Percentiles rank a stretch among this genome's conserved stretches.
Evolutionary conservation across 2,797 vertebrate species (phyloP).

Genomic region (Notolabrus celidotus): DNA sequence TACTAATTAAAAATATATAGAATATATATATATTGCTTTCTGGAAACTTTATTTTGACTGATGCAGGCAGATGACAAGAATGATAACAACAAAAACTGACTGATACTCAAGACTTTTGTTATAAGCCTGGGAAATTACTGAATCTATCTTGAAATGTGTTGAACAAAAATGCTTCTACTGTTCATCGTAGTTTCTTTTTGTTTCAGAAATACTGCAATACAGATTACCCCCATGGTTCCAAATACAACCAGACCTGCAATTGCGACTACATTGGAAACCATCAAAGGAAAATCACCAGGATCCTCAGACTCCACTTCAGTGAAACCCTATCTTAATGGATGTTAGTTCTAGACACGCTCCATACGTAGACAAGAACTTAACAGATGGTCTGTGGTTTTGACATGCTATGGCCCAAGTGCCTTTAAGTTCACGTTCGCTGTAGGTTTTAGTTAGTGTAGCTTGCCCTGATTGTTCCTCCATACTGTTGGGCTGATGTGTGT

Average conservation of each 20-base stretch:
- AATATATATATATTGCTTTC: too few relatives aligned
- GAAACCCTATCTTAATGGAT: too few relatives aligned
- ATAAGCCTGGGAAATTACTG: background rate
- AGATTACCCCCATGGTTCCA: background rate
- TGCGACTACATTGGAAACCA: background rate
- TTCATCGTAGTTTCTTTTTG: background rate
- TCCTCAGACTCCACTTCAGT: too few relatives aligned
- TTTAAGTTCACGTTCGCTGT: background rate
- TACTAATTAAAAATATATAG: too few relatives aligned
- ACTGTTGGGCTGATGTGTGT: background rate
- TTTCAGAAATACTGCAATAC: fast-evolving
- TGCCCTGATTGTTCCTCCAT: background rate
- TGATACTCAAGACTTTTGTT: background rate
- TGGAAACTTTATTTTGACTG: background rate
- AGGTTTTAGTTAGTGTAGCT: too few relatives aligned
- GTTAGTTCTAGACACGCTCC: constrained; percentile 30
- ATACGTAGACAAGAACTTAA: constrained; percentile 1
- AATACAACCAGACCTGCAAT: background rate
- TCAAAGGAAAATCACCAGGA: too few relatives aligned
- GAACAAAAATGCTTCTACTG: background rate
- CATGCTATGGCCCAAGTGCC: background rate
- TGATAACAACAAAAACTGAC: too few relatives aligned
- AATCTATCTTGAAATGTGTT: background rate
- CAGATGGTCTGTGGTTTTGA: background rate
- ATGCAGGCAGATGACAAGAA: background rate